phyloP scores from a whole-genome alignment of 2,797 vertebrate genomes.

The Sciurus carolinensis region DNA sequence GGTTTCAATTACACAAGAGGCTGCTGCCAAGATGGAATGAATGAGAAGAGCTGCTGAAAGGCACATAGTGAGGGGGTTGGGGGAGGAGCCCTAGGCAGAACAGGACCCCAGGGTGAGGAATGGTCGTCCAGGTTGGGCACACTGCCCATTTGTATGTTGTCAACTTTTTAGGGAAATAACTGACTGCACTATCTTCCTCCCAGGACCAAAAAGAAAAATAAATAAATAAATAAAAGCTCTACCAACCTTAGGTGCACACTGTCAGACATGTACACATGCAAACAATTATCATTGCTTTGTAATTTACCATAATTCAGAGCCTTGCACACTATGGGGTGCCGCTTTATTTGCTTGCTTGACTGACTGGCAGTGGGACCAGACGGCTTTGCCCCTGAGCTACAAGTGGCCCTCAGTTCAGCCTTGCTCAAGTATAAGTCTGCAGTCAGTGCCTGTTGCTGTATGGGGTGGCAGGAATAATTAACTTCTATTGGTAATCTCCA shows the following conservation, averaged over 20 bases:
- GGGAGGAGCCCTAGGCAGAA: not conserved
- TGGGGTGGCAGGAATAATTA: not conserved
- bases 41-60: conserved; percentile 72
- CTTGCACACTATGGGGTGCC: not conserved
- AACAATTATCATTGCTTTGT: conserved; percentile 52
- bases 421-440: not conserved
- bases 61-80: not conserved
- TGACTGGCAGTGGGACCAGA: conserved; percentile 27
- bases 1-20: conserved; percentile 82
- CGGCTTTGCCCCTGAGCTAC: not conserved
- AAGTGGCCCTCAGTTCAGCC: not conserved
- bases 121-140: not conserved
- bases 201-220: not conserved
- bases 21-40: conserved; percentile 74
- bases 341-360: conserved; percentile 43
- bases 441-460: not conserved
- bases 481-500: not conserved
- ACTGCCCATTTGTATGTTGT: not conserved
- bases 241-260: not conserved
- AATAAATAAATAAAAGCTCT: not conserved
- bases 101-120: not conserved
- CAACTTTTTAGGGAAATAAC: not conserved
- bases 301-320: conserved; percentile 54
- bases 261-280: conserved; percentile 1
- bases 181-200: not conserved